Conservation (phyloP, 2,888 invertebrate genomes). For the Aphidoletes aphidimyza region DNA sequence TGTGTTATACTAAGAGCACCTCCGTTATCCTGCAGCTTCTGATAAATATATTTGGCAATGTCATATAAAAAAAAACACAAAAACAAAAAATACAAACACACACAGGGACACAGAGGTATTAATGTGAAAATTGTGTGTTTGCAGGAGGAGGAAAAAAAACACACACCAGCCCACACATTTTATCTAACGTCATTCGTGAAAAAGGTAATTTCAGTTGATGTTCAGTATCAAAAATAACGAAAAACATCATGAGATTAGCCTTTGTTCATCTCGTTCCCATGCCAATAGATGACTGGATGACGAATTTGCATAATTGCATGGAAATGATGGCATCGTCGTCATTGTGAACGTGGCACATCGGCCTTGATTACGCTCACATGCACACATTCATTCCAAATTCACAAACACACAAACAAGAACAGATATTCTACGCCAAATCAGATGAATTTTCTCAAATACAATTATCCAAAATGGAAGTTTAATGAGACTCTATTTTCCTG, state of each 20-base stretch:
- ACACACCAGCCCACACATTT: background rate
- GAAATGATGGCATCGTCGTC: no score
- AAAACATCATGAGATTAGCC: background rate
- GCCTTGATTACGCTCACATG: no score
- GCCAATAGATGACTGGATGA: background rate
- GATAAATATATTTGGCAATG: background rate
- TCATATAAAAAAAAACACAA: background rate
- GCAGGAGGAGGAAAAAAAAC: background rate
- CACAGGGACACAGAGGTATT: no score
- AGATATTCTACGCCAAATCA: no score
- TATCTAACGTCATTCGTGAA: background rate
- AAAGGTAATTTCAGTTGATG: background rate
- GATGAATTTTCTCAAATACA: background rate
- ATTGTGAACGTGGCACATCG: no score
- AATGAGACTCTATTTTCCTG: background rate
- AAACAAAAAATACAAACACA: no score
- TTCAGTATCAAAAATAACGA: background rate
- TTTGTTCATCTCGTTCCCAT: background rate
- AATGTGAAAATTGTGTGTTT: background rate
- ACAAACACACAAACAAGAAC: no score
- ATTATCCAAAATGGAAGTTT: background rate
- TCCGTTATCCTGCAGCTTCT: background rate
- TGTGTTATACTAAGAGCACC: background rate
- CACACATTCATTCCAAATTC: no score
- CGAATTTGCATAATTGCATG: background rate